Evolutionary conservation across 1,140 invertebrate species (phyloP), one percentile per base, ranked within the genome.

Genomic region (Amyelois transitella): DNA sequence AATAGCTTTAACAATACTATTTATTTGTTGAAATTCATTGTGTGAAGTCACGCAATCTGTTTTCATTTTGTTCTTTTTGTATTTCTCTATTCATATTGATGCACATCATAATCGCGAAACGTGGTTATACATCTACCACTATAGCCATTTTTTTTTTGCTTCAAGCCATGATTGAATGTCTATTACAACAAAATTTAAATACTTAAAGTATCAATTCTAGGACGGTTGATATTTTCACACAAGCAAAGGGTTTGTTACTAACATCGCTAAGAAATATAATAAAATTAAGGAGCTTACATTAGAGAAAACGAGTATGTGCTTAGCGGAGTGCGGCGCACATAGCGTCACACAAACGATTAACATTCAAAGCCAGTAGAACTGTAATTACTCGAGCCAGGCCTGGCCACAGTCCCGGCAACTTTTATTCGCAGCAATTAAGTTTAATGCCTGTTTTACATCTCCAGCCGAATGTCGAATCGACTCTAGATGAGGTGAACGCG

Each of bases 351-450:
- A 70, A 71, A 69, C 75, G 73, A 82, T 85, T 81, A 79, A 85
- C 82, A 82, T 84, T 84, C 78, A 84, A 80, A 85, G 75, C 68
- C 64, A 63, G 79, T 82, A 81, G 77, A 82, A 82, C 82, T 74
- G 77, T 79, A 85, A 85, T 85, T 85, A 82, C 76, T 77, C 72
- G 67, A 69, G 74, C 77, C 77, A 75, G 77, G 77, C 75, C 77
- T 76, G 77, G 77, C 75, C 76, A 75, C 72, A 79, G 72, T 81
- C 74, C 67, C 58, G 65, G 59, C 66, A 68, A 81, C 72, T 85
- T 85, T 79, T 82, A 82, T 82, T 79, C 70, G 64, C 56, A 72
- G 79, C 81, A 85, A 85, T 82, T 85, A 85, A 74, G 69, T 71
- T 82, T 75, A 77, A 81, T 73, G 73, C 66, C 62, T 62, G 57